phyloP scores from a whole-genome alignment of 2,113 vertebrate species.

The Rhea americana region DNA sequence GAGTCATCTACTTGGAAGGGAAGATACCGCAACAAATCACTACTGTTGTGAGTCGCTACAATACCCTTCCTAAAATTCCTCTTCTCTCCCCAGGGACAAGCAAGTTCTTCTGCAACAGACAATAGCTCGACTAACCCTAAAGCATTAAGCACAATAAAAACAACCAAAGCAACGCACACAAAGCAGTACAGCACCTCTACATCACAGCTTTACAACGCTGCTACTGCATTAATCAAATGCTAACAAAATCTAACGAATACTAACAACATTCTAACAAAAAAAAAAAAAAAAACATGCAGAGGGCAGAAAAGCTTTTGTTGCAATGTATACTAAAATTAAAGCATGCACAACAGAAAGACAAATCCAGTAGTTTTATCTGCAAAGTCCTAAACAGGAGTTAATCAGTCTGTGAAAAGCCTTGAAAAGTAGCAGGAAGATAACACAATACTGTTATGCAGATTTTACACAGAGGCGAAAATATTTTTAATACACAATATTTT shows the following conservation, averaged over 20 bases:
- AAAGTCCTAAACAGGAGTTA: background rate
- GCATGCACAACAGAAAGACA: background rate
- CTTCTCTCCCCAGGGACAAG: background rate
- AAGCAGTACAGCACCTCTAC: background rate
- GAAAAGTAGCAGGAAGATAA: background rate
- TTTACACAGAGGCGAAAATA: background rate
- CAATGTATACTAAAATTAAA: background rate
- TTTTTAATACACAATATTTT: background rate
- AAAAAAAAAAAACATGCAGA: background rate
- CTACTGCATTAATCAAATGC: background rate
- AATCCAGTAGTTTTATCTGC: background rate
- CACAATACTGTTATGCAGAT: background rate
- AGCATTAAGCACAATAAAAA: background rate
- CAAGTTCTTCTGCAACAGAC: constrained; percentile 13
- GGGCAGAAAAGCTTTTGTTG: background rate
- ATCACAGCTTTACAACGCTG: background rate
- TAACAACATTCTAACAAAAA: background rate
- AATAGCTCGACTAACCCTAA: background rate
- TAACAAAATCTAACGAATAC: background rate
- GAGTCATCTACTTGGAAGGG: background rate
- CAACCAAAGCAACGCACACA: background rate
- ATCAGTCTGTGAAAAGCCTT: background rate
- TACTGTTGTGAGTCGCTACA: background rate
- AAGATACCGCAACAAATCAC: constrained; percentile 3
- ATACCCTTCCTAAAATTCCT: background rate